Percentiles rank a stretch among this genome's conserved stretches.
phyloP scores from a whole-genome alignment of 2,113 vertebrate species.

The Planiliza haematocheilus region DNA sequence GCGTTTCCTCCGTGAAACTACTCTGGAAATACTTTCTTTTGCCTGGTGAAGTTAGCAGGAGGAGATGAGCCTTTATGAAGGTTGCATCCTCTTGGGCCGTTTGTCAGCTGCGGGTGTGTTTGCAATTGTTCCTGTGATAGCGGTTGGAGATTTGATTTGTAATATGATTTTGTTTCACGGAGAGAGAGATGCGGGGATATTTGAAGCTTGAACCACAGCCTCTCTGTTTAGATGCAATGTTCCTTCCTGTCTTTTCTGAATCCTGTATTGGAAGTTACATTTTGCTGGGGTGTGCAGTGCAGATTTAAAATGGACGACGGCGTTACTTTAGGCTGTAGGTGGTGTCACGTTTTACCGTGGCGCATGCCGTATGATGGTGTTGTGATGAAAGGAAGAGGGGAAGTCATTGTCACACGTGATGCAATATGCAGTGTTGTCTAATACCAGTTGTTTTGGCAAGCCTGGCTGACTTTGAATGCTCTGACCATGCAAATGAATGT shows the following conservation, averaged over 20 bases:
- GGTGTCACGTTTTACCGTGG: too few relatives aligned
- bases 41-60: constrained; percentile 71
- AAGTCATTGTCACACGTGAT: too few relatives aligned
- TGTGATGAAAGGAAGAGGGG: too few relatives aligned
- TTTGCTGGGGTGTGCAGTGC: not conserved
- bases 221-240: not conserved
- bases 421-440: too few relatives aligned
- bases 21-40: constrained; percentile 63
- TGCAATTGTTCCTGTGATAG: constrained; percentile 56
- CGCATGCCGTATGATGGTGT: too few relatives aligned
- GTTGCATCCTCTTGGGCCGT: constrained; percentile 52
- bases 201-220: constrained; percentile 9
- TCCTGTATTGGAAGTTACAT: not conserved
- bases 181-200: constrained; percentile 28
- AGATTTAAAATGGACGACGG: too few relatives aligned
- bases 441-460: not conserved
- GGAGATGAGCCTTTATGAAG: constrained; percentile 62
- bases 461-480: not conserved
- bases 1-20: constrained; percentile 48
- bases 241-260: not conserved
- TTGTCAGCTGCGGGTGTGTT: constrained; percentile 64
- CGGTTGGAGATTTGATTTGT: constrained; percentile 47
- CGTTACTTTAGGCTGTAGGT: too few relatives aligned
- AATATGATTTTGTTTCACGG: constrained; percentile 49
- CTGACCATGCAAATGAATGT: not conserved